These are phyloP conservation scores for Phthorimaea operculella DNA, from an alignment of 1,140 invertebrate genomes.

Conservation along the genomic window DNA sequence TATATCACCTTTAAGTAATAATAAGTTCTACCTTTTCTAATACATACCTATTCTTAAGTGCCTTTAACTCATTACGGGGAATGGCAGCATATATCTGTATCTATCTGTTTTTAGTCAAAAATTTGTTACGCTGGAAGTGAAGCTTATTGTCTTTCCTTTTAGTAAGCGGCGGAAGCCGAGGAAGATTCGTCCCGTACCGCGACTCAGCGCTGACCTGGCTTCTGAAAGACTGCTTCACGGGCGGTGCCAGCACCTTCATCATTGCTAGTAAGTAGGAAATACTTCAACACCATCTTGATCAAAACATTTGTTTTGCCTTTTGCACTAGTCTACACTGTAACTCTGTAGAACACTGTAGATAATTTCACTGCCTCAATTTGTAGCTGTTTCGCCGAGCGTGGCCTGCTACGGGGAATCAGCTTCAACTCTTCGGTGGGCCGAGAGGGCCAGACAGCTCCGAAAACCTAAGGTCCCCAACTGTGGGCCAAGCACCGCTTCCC, in stretches of 20 bases:
- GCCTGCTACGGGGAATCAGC: slow-evolving; percentile 77
- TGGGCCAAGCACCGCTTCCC: slow-evolving; percentile 69
- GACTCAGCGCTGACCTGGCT: slow-evolving; percentile 82
- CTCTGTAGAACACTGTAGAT: no score
- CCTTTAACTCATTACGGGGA: no score
- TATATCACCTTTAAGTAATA: no score
- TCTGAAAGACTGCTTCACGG: slow-evolving; percentile 70
- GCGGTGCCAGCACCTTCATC: slow-evolving; percentile 68
- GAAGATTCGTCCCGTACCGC: slow-evolving; percentile 76
- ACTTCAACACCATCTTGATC: slow-evolving; percentile 10
- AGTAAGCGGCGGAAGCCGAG: slow-evolving; percentile 58
- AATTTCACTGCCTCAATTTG: background rate
- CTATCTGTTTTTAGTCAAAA: no score
- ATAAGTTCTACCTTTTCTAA: no score
- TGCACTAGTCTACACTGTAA: background rate
- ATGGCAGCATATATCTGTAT: no score
- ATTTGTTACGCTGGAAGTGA: no score
- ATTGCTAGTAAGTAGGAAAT: slow-evolving; percentile 65
- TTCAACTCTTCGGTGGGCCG: slow-evolving; percentile 76
- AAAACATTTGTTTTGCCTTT: background rate
- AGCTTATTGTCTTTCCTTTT: no score
- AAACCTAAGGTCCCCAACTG: slow-evolving; percentile 66
- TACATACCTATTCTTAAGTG: no score
- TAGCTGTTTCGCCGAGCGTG: slow-evolving; percentile 77
- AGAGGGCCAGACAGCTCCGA: slow-evolving; percentile 74